Percentiles rank a stretch among this genome's conserved stretches.
phyloP scores from a whole-genome alignment of 2,113 vertebrate species.

The Gymnogyps californianus region DNA sequence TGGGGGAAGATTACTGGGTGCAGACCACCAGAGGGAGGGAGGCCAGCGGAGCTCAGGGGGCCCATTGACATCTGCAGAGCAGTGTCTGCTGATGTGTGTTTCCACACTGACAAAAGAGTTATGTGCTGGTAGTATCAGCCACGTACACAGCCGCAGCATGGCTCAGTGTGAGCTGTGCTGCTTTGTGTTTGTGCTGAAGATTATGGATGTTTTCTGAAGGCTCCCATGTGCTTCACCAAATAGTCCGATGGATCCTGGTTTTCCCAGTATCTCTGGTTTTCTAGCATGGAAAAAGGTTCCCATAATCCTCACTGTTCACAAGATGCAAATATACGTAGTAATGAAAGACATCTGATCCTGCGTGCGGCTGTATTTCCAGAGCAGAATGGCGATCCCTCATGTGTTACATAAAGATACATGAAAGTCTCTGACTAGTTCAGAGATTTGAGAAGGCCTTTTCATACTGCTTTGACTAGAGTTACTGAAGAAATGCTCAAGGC shows the following conservation, averaged over 20 bases:
- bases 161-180: neutral
- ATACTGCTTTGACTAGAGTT: neutral
- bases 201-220: neutral
- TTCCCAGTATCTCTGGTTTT: neutral
- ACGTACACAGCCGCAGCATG: accelerated
- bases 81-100: accelerated
- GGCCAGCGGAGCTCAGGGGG: accelerated
- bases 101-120: accelerated
- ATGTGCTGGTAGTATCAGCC: neutral
- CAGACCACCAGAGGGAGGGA: accelerated
- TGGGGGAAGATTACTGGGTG: accelerated
- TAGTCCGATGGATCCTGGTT: neutral
- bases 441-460: neutral
- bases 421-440: neutral
- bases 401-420: neutral
- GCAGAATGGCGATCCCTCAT: neutral
- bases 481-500: neutral
- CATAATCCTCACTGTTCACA: neutral
- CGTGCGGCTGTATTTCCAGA: neutral
- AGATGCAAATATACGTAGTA: neutral
- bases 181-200: neutral
- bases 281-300: neutral
- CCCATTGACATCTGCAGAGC: neutral
- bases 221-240: neutral
- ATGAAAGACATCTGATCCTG: neutral